A percentile compares a stretch with the other conserved stretches of the same genome.
These are phyloP conservation scores for Gavia stellata DNA, from an alignment of 2,113 vertebrate species.

Conservation along the genomic window DNA sequence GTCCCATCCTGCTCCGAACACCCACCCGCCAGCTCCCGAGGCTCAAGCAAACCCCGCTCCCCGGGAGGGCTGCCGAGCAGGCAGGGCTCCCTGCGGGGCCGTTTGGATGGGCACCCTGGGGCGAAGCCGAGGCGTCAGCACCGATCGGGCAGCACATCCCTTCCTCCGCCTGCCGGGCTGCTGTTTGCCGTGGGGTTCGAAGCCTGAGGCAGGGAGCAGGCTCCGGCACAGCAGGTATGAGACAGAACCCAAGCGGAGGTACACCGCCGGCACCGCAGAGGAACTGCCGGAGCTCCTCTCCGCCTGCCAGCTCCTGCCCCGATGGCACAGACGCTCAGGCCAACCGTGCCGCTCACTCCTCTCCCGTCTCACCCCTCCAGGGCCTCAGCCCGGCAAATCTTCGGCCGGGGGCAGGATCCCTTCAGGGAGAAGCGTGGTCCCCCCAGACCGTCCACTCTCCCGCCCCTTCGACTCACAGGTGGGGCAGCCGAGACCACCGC, in stretches of 20 bases:
- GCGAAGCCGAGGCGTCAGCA: background rate
- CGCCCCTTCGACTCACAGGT: background rate
- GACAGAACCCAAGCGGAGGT: background rate
- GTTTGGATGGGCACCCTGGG: background rate
- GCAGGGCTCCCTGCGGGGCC: background rate
- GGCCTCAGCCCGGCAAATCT: background rate
- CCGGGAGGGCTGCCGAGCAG: accelerated
- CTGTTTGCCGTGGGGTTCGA: accelerated
- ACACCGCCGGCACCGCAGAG: accelerated
- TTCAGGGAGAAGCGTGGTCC: accelerated
- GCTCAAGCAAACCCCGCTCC: accelerated
- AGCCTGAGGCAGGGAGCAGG: background rate
- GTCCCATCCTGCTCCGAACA: background rate
- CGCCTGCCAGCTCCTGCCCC: no score
- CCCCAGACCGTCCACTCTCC: background rate
- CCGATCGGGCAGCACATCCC: background rate
- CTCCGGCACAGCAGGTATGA: background rate
- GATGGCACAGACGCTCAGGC: accelerated
- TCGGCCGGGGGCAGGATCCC: accelerated
- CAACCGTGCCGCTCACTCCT: accelerated
- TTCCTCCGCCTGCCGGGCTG: background rate
- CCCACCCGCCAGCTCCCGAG: background rate
- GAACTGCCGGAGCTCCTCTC: no score
- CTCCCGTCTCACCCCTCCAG: background rate
- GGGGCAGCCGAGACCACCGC: accelerated